phyloP scores from a whole-genome alignment of 2,888 invertebrate species.

The Callosobruchus maculatus region DNA sequence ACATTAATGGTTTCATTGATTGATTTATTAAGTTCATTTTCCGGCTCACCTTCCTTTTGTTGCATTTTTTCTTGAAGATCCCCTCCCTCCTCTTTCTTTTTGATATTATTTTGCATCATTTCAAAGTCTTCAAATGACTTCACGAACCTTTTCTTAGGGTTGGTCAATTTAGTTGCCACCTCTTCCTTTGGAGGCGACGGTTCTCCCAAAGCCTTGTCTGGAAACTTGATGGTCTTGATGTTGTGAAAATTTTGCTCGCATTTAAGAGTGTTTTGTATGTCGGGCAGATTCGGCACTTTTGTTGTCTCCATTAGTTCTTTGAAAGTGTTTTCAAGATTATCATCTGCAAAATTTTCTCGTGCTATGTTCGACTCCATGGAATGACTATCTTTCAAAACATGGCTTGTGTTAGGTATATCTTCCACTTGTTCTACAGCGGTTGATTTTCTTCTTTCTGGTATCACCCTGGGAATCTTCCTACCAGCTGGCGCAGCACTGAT shows the following conservation, averaged over 20 bases:
- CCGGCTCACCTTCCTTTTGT: not conserved
- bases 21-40: not conserved
- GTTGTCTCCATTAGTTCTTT: conserved; percentile 62
- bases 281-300: conserved; percentile 56
- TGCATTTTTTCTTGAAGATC: conserved; percentile 1
- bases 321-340: conserved; percentile 52
- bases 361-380: not conserved
- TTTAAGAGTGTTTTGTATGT: conserved; percentile 49
- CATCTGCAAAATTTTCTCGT: not conserved
- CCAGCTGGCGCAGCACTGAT: conserved; percentile 47
- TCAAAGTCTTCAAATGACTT: conserved; percentile 47
- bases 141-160: conserved; percentile 46
- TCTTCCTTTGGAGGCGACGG: conserved; percentile 10
- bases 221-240: conserved; percentile 43
- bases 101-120: conserved; percentile 25
- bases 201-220: conserved; percentile 36
- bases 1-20: not conserved
- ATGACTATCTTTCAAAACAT: not conserved
- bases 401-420: too few species aligned
- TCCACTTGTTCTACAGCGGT: not conserved
- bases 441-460: conserved; percentile 45
- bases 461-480: conserved; percentile 64
- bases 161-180: conserved; percentile 38
- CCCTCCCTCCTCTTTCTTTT: conserved; percentile 16
- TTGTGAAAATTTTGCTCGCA: conserved; percentile 46